Percentiles rank a stretch among this genome's conserved stretches.
These are phyloP conservation scores for Mohoua ochrocephala DNA, from an alignment of 2,113 vertebrate species.

Conservation along the genomic window DNA sequence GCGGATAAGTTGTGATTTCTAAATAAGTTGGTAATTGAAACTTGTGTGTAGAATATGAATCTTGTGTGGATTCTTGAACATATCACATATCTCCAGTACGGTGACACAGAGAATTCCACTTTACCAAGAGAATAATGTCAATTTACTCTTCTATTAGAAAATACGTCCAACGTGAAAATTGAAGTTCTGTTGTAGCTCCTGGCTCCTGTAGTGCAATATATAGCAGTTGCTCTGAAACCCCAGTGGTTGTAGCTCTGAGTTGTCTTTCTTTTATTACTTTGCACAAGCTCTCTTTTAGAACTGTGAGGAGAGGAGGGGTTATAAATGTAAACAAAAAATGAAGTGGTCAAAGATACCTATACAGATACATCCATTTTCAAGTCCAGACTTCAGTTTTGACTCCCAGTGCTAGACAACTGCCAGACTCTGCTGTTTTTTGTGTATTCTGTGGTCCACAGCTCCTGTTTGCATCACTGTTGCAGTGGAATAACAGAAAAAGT, in stretches of 20 bases:
- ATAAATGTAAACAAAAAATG: not conserved
- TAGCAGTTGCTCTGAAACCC: not conserved
- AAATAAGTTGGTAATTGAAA: not conserved
- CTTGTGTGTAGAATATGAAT: not conserved
- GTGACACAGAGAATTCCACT: not conserved
- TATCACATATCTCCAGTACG: not conserved
- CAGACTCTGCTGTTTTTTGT: not conserved
- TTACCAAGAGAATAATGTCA: not conserved
- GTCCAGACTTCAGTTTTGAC: not conserved
- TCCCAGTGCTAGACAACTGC: not conserved
- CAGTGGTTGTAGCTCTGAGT: not conserved
- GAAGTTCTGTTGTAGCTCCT: not conserved
- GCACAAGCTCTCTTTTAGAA: not conserved
- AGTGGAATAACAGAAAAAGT: not conserved
- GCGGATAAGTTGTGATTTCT: not conserved
- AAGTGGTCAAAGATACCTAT: not conserved
- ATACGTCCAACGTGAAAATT: not conserved
- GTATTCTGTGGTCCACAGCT: not conserved
- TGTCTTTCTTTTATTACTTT: constrained; percentile 45
- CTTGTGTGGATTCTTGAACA: not conserved
- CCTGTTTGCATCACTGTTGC: not conserved
- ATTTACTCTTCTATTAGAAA: constrained; percentile 20
- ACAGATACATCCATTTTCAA: not conserved
- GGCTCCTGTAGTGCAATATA: constrained; percentile 37
- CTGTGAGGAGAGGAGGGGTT: not conserved